Percentiles rank a stretch among this genome's conserved stretches.
These are phyloP conservation scores for Musca vetustissima DNA, from an alignment of 1,140 invertebrate genomes.

Conservation along the genomic window DNA sequence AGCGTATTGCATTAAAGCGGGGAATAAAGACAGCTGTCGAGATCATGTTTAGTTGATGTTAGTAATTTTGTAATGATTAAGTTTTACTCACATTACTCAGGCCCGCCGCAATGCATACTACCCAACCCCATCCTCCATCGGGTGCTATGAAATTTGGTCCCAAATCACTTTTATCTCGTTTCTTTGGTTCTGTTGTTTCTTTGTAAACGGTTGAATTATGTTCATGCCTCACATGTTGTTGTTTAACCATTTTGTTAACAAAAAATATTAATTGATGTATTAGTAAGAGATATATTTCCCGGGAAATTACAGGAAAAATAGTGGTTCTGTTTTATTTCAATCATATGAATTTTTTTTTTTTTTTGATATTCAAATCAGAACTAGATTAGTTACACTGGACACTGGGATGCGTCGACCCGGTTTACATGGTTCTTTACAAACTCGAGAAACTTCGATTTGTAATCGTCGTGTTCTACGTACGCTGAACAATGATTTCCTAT, in stretches of 20 bases:
- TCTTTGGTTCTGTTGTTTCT: conserved; percentile 46
- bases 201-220: conserved; percentile 42
- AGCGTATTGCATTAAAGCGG: conserved; percentile 67
- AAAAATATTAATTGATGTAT: conserved; percentile 31
- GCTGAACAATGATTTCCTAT: too few species aligned
- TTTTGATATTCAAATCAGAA: too few species aligned
- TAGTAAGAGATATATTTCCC: too few species aligned
- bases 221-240: conserved; percentile 18
- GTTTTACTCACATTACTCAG: conserved; percentile 46
- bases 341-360: too few species aligned
- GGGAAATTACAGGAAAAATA: too few species aligned
- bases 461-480: too few species aligned
- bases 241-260: not conserved
- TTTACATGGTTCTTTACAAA: too few species aligned
- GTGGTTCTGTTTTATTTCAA: too few species aligned
- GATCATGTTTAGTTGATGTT: too few species aligned
- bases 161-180: conserved; percentile 50
- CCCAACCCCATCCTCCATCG: conserved; percentile 55
- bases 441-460: too few species aligned
- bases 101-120: conserved; percentile 50
- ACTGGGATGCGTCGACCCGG: too few species aligned
- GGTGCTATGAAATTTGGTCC: conserved; percentile 53
- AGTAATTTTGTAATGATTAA: conserved; percentile 37
- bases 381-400: too few species aligned
- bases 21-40: conserved; percentile 63